phyloP scores from a whole-genome alignment of 2,797 vertebrate genomes.

The Lophotriccus pileatus region DNA sequence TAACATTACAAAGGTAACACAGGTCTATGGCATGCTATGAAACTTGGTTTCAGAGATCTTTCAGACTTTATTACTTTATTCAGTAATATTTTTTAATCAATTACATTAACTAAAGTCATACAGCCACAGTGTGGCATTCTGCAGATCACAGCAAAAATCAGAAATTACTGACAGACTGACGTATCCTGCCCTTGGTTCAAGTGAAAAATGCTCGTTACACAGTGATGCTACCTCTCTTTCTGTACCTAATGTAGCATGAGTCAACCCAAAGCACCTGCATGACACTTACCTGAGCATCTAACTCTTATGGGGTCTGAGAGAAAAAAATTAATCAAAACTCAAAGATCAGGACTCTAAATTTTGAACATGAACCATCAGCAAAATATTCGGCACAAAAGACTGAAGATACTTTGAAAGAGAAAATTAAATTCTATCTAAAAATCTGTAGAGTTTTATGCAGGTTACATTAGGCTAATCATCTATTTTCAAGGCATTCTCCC shows the following conservation, averaged over 20 bases:
- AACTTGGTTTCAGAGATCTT: not conserved
- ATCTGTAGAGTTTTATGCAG: not conserved
- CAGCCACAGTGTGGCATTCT: not conserved
- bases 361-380: not conserved
- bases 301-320: not conserved
- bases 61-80: too few species aligned
- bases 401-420: not conserved
- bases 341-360: not conserved
- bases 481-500: constrained; percentile 35
- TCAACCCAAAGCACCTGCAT: not conserved
- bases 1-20: not conserved
- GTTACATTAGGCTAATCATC: constrained; percentile 6
- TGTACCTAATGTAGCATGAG: accelerated
- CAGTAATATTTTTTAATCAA: too few species aligned
- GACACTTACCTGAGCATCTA: not conserved
- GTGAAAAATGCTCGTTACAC: not conserved
- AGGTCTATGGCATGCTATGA: not conserved
- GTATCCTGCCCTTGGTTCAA: not conserved
- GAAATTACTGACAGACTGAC: not conserved
- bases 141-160: accelerated
- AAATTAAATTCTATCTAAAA: not conserved
- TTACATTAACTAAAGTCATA: too few species aligned
- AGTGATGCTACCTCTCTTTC: not conserved
- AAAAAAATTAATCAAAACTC: not conserved
- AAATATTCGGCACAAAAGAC: not conserved